Base-by-base conservation (phyloP, 2,113 vertebrate genomes). In the Erythrolamprus reginae region DNA sequence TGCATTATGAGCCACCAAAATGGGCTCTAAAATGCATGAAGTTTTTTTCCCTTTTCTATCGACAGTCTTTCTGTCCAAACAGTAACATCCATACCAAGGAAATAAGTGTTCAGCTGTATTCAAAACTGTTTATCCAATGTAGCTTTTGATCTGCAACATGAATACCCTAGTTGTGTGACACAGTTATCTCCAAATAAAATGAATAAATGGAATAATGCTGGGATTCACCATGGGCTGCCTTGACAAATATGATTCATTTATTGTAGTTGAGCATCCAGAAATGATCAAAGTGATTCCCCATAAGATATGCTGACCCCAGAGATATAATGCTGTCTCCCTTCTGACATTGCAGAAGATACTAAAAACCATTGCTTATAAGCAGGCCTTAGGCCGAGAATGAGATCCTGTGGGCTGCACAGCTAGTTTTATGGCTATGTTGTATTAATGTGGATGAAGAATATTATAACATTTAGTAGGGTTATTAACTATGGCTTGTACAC, bases 1-100 rank as follows among this genome's bases (percentile, higher is more conserved):
- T 17, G 58, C 21, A 51, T 58, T 77, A 38, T 77, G 33, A 77
- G 33, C 17, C 33, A 86, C 12, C 4, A 87, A 42, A 19, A 12
- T 55, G 6, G 38, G 26, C 15, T 51, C 48, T 28, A n/a, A 28
- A 84, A 51, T 87, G 52, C 42, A n/a, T n/a, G 8, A 19, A 38
- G 65, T 38, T 33, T 3, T 1, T 7, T 8, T n/a, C n/a, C n/a
- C n/a, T 21, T 1, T 0, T 7, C 23, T 5, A 21, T 23, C 24
- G 2, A 45, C 19, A 24, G 12, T 26, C 86, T 12, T 56, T 17
- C 23, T 23, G 10, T 50, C 58, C 45, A 50, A 17, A 77, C 4
- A 77, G 33, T 77, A 21, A 77, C 38, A 24, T 50, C 7, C 84
- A 13, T n/a, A 65, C 45, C 9, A 7, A 65, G 48, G 24, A 86